Evolutionary conservation across 35 echinoderm and acorn worm genomes (phyloP).

Genomic region (Apostichopus parvimensis): DNA sequence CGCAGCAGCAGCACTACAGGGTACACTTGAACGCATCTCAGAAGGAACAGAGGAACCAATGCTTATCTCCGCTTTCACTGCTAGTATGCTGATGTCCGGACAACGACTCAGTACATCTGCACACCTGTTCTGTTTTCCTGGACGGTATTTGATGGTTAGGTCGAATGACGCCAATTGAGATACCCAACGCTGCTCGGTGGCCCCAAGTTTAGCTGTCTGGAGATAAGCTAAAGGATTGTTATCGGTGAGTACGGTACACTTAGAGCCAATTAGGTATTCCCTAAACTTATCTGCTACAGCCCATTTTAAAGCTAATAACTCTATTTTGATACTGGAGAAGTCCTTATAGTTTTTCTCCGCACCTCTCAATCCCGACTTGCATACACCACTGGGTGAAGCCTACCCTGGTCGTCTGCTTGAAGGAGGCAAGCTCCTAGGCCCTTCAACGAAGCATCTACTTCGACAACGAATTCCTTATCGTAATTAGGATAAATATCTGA

Average conservation of each 20-base stretch:
- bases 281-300: conserved; percentile 12
- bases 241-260: conserved; percentile 31
- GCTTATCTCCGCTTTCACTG: neutral
- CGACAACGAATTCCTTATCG: neutral
- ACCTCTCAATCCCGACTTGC: neutral
- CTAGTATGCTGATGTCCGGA: neutral
- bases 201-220: conserved; percentile 58
- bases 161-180: conserved; percentile 48
- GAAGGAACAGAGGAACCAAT: neutral
- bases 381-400: neutral
- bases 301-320: conserved; percentile 1
- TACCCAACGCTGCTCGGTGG: conserved; percentile 57
- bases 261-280: conserved; percentile 10
- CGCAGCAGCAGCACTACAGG: neutral
- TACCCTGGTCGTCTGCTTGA: neutral
- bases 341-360: conserved; percentile 9
- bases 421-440: conserved; percentile 8
- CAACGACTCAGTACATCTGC: conserved; percentile 3
- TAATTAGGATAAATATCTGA: neutral
- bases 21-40: neutral
- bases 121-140: conserved; percentile 35
- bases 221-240: conserved; percentile 60
- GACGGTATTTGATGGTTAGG: conserved; percentile 48
- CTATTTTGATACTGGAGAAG: neutral
- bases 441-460: conserved; percentile 30